Base-by-base conservation (phyloP, 2,113 vertebrate species). In the Rhizomys pruinosus region DNA sequence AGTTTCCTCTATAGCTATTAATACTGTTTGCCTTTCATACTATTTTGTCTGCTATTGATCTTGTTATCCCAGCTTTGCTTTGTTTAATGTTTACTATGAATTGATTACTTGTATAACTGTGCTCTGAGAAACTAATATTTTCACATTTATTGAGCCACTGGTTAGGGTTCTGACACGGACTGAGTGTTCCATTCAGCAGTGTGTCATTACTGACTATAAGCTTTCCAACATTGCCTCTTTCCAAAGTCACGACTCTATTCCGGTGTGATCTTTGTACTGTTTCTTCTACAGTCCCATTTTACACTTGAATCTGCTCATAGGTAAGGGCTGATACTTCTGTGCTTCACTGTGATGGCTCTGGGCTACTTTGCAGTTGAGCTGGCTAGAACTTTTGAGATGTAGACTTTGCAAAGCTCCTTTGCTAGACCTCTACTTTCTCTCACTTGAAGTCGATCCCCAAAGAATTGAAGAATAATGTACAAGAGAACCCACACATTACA, bases 81-180 rank as follows among this genome's bases (percentile, higher is more conserved):
- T 81, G 22, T 89, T 94, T 66, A 86, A 55, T 86, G 11, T 78
- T 93, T 87, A 42, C 32, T 84, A 4, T 81, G 63, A 89, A 73
- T n/a, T 80, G 68, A 72, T 86, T 91, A 86, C 73, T 55, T 39
- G 22, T 63, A 77, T 79, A 78, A n/a, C 23, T 91, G n/a, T 11
- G 77, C 16, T 63, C 47, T 86, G 69, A 89, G 82, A 81, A 93
- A 82, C 0, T 73, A 64, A 17, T 1, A 37, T 52, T 52, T 52
- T 52, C 47, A 11, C 42, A 61, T 89, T 89, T 93, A 79, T 39
- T 15, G 80, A 72, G 69, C 29, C 16, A 39, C 61, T 73, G 57
- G 1, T 17, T 34, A 22, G 32, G 27, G 25, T 47, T 59, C 47
- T 91, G 55, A 44, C 81, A 1, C 34, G 32, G 69, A n/a, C 16